phyloP scores from a whole-genome alignment of 2,113 vertebrate species.

The Macquaria australasica region DNA sequence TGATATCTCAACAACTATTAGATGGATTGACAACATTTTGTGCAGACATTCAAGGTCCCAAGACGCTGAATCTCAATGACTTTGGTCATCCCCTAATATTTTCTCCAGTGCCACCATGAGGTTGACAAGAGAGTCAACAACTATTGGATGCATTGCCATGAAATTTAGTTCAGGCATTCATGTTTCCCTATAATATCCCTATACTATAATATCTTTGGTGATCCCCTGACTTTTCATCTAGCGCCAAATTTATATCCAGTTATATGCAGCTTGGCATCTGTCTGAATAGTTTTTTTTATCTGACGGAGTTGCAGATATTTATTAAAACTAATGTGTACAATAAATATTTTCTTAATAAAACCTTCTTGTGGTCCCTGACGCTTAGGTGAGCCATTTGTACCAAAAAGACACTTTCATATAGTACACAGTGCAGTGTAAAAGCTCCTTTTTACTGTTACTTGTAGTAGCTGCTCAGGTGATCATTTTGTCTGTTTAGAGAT shows the following conservation, averaged over 20 bases:
- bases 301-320: background rate
- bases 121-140: too few relatives aligned
- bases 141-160: background rate
- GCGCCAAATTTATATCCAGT: too few relatives aligned
- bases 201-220: too few relatives aligned
- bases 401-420: background rate
- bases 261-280: background rate
- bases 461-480: constrained; percentile 19
- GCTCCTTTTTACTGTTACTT: background rate
- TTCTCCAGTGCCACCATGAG: background rate
- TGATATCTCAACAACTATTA: background rate
- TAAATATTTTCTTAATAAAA: constrained; percentile 29
- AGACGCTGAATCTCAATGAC: too few relatives aligned
- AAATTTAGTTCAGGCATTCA: too few relatives aligned
- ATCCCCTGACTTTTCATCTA: too few relatives aligned
- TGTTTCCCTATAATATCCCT: too few relatives aligned
- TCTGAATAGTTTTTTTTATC: background rate
- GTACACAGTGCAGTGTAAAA: background rate
- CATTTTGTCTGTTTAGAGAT: constrained; percentile 11
- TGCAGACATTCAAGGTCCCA: background rate
- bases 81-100: too few relatives aligned
- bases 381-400: background rate
- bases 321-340: background rate
- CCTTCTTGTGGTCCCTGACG: background rate
- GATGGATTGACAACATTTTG: background rate